Base-by-base conservation (phyloP, 2,888 invertebrate species). In the Peribatodes rhomboidaria region DNA sequence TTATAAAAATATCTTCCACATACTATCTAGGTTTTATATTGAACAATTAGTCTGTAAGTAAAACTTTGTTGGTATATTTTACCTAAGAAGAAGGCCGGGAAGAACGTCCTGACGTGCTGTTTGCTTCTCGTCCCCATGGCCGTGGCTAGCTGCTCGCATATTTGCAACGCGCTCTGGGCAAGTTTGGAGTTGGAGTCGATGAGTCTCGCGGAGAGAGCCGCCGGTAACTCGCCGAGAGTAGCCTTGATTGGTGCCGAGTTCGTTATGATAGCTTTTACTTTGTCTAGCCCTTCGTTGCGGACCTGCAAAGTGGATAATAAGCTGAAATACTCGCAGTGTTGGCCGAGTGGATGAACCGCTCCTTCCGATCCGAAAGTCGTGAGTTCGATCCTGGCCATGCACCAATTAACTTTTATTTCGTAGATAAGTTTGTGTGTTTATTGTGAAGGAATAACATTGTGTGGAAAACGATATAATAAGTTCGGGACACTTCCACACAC, bases 171-270 rank as follows among this genome's bases (percentile, higher is more conserved):
- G 14, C 96, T 95, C 78, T 97, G 97, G 0, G 98, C 98, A 71
- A 99, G 95, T 86, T 98, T 98, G 22, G 97, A 98, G 90, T 99
- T 99, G 50, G 98, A 98, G 84, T 99, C 99, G 0, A 96, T 91
- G 14, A 99, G 91, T 0, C 99, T 94, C 0, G 95, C 94, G 0
- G 96, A 95, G 11, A 99, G 86, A 0, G 97, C 96, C 57, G 96
- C 95, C 0, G 98, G 97, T 39, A 98, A 87, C 81, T 98, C 98
- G 0, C 98, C 98, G 42, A 99, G 94, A 14, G 96, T 95, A 0
- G 97, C 92, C 75, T 97, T 97, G 69, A 99, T 97, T 9, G 97
- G 95, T 72, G 97, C 96, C 0, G 97, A 96, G 57, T 96, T 97
- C 16, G 90, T 94, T 37, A 98, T 91, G 44, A 98, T 95, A 0